Evolutionary conservation across 2,113 vertebrate genomes (phyloP).

Genomic region (Anser brachyrhynchus): DNA sequence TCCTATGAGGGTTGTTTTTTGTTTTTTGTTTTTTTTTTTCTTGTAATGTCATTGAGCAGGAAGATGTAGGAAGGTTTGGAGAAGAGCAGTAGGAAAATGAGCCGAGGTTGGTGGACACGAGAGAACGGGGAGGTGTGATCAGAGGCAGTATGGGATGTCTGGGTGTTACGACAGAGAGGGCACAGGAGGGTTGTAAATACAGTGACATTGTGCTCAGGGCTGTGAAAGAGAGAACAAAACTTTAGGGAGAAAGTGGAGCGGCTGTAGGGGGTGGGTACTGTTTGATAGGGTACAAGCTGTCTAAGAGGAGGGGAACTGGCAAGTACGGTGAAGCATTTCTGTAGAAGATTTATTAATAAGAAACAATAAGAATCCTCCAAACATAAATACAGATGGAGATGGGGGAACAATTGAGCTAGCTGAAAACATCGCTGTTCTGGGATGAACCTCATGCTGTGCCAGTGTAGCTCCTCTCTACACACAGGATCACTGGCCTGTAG

Average conservation of each 20-base stretch:
- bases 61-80: neutral
- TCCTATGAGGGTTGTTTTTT: neutral
- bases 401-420: neutral
- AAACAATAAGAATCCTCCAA: neutral
- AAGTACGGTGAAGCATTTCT: neutral
- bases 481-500: neutral
- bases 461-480: neutral
- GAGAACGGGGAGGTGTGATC: neutral
- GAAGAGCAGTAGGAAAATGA: neutral
- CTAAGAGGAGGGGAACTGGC: neutral
- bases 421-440: neutral
- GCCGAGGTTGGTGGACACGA: neutral
- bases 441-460: neutral
- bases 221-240: neutral
- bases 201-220: neutral
- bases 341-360: neutral
- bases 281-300: accelerated
- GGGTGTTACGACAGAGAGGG: neutral
- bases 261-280: neutral
- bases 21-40: neutral
- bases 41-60: neutral
- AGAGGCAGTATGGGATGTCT: neutral
- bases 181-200: neutral
- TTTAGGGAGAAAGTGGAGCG: neutral
- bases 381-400: neutral